phyloP scores from a whole-genome alignment of 2,797 vertebrate genomes.

The Manis javanica region DNA sequence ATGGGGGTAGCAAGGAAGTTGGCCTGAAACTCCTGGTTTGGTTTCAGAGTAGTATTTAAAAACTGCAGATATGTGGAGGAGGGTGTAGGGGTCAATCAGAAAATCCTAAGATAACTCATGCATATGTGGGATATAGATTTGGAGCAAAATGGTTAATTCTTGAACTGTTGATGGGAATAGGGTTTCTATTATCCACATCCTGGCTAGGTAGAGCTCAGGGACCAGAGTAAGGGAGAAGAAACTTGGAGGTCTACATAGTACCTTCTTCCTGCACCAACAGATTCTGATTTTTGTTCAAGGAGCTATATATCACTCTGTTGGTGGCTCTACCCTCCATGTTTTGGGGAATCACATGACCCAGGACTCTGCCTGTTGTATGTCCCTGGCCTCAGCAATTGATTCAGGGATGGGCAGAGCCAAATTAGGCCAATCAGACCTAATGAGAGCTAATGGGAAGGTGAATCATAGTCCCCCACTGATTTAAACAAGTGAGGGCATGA shows the following conservation, averaged over 20 bases:
- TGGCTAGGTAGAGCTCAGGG: neutral
- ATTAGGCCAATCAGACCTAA: neutral
- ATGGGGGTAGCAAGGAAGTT: neutral
- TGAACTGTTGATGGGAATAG: neutral
- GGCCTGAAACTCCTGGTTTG: neutral
- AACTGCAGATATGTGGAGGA: neutral
- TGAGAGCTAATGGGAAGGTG: fast-evolving
- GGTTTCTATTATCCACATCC: neutral
- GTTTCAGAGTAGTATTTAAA: neutral
- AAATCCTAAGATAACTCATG: neutral
- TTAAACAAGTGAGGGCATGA: neutral
- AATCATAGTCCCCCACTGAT: neutral
- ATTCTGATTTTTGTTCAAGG: neutral
- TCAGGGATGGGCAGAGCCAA: neutral
- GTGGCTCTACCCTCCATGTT: fast-evolving
- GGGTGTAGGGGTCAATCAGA: neutral
- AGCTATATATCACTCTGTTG: neutral
- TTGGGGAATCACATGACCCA: no score
- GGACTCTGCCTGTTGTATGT: no score
- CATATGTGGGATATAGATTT: neutral
- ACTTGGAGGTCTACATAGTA: neutral
- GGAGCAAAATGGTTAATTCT: neutral
- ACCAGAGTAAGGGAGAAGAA: neutral
- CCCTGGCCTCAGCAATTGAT: no score
- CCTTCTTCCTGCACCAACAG: neutral